Percentiles rank a stretch among this genome's conserved stretches.
phyloP scores from a whole-genome alignment of 2,797 vertebrate species.

The Hypotaenidia philippensis region DNA sequence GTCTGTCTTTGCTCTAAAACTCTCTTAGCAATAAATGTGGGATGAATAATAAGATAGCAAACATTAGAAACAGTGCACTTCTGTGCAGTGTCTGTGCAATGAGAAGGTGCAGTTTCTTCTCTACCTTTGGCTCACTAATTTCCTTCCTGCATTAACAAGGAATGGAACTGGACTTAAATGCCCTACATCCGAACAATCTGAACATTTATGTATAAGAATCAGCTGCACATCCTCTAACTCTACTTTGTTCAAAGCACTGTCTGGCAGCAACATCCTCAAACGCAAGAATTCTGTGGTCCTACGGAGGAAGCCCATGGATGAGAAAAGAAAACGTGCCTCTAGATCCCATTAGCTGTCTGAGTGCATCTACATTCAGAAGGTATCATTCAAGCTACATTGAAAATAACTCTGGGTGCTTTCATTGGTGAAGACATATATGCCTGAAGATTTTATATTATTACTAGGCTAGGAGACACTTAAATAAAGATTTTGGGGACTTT shows the following conservation, averaged over 20 bases:
- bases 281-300: background rate
- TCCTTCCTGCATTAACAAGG: background rate
- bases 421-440: background rate
- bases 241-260: background rate
- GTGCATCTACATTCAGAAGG: background rate
- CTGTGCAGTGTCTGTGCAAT: background rate
- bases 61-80: background rate
- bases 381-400: background rate
- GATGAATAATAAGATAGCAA: background rate
- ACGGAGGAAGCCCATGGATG: background rate
- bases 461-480: background rate
- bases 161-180: background rate
- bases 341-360: background rate
- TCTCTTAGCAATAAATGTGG: background rate
- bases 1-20: background rate
- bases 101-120: background rate
- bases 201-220: background rate
- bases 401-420: background rate
- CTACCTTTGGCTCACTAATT: background rate
- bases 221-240: background rate
- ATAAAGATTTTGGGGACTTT: background rate
- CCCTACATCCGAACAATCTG: background rate
- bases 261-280: background rate
- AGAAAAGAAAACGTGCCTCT: background rate
- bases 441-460: background rate